A percentile compares a stretch with the other conserved stretches of the same genome.
Conservation (phyloP, 2,113 vertebrate genomes). For the Rhagologus leucostigma region DNA sequence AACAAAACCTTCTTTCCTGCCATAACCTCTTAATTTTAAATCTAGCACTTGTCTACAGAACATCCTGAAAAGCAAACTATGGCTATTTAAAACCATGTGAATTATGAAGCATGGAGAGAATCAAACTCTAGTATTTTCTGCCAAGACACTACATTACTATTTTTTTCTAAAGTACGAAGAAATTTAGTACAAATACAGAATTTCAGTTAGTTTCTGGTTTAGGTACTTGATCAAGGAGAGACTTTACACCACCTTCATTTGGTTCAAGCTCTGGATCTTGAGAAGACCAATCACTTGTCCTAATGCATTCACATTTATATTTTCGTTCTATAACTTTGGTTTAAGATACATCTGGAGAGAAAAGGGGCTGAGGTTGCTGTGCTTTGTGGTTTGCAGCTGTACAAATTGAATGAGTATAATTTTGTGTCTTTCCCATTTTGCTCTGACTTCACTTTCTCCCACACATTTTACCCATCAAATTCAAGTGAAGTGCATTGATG, state of each 20-base stretch:
- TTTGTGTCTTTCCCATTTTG: not conserved
- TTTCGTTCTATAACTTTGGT: not conserved
- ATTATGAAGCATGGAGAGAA: not conserved
- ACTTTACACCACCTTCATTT: not conserved
- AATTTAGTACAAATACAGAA: not conserved
- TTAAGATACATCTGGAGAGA: not conserved
- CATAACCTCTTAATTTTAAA: not conserved
- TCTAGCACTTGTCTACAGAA: not conserved
- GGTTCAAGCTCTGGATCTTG: not conserved
- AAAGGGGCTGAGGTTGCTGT: not conserved
- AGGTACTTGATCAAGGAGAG: not conserved
- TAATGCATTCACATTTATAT: accelerated
- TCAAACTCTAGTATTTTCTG: not conserved
- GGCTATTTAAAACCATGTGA: not conserved
- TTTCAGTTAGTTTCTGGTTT: not conserved
- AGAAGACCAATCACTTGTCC: not conserved
- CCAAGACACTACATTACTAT: not conserved
- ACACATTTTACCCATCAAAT: slow-evolving; percentile 32
- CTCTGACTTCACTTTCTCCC: slow-evolving; percentile 30
- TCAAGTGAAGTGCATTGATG: not conserved
- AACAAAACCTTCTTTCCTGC: not conserved
- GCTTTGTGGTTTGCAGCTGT: not conserved
- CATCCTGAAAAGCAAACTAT: not conserved
- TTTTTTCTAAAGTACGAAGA: not conserved
- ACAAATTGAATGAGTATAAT: slow-evolving; percentile 1